A percentile compares a stretch with the other conserved stretches of the same genome.
Evolutionary conservation across 1,140 invertebrate genomes (phyloP).

Genomic region (Proales similis): DNA sequence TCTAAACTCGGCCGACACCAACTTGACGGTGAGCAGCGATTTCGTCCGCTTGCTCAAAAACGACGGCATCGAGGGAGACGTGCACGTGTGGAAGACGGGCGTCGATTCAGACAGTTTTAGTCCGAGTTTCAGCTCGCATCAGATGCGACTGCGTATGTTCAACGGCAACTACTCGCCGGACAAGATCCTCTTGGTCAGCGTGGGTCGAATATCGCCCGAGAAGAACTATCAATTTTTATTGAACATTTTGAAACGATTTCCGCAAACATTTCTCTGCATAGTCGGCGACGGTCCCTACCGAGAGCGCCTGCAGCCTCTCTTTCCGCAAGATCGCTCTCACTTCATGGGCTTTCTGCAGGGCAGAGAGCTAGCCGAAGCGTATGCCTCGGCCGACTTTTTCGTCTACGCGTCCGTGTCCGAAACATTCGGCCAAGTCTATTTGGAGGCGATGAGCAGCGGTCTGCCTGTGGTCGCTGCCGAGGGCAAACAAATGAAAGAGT

Average conservation of each 20-base stretch:
- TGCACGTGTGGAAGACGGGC: conserved; percentile 38
- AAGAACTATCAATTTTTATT: conserved; percentile 38
- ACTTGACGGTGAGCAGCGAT: conserved; percentile 34
- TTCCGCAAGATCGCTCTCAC: conserved; percentile 10
- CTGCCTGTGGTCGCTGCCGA: conserved; percentile 27
- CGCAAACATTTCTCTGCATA: conserved; percentile 15
- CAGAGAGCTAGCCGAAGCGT: conserved; percentile 6
- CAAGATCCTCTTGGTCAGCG: conserved; percentile 17
- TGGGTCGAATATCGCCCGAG: conserved; percentile 33
- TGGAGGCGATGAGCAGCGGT: conserved; percentile 37
- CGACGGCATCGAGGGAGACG: conserved; percentile 9
- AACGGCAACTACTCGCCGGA: conserved; percentile 21
- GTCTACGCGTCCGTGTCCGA: conserved; percentile 32
- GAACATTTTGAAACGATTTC: conserved; percentile 8
- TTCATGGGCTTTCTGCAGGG: conserved; percentile 37
- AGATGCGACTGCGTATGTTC: conserved; percentile 30
- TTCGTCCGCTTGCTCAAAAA: conserved; percentile 19
- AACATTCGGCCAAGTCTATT: conserved; percentile 38
- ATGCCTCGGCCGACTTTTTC: conserved; percentile 37
- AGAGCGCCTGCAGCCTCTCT: conserved; percentile 15
- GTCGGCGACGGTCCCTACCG: conserved; percentile 33
- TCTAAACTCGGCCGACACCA: conserved; percentile 11
- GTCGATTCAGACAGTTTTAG: conserved; percentile 31
- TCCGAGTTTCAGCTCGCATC: background rate
- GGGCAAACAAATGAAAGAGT: conserved; percentile 37